Conservation (phyloP, 2,888 invertebrate genomes). For the Hemithea aestivaria region DNA sequence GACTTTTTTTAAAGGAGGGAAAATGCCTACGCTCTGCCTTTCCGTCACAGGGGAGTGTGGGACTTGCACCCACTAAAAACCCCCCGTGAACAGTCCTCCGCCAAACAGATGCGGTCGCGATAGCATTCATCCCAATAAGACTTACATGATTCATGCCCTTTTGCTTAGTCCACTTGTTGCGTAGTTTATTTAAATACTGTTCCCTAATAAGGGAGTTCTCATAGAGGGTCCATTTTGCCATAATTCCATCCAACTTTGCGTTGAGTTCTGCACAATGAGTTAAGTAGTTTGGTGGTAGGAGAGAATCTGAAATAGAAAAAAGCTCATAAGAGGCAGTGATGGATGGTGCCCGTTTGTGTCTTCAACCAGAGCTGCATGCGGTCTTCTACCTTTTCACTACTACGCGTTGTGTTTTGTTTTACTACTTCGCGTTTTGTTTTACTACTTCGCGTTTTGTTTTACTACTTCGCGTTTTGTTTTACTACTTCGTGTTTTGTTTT, state of each 20-base stretch:
- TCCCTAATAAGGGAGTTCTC: conserved; percentile 65
- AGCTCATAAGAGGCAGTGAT: not conserved
- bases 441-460: no score
- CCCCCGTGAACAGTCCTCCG: no score
- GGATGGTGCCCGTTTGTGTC: conserved; percentile 49
- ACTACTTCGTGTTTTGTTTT: no score
- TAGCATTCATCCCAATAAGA: no score
- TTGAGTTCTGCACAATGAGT: conserved; percentile 64
- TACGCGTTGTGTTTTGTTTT: no score
- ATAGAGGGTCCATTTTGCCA: conserved; percentile 68
- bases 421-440: no score
- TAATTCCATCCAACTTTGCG: conserved; percentile 57
- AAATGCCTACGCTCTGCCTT: no score
- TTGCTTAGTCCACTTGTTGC: conserved; percentile 53
- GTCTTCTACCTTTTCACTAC: conserved; percentile 67
- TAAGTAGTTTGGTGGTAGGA: conserved; percentile 63
- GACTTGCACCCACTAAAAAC: no score
- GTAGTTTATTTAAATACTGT: conserved; percentile 56
- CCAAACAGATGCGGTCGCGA: no score
- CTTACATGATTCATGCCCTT: conserved; percentile 61
- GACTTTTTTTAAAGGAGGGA: no score
- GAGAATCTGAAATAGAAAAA: conserved; percentile 50
- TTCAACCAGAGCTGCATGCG: conserved; percentile 70
- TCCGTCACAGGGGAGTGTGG: no score
- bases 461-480: no score